Evolutionary conservation across 2,797 vertebrate genomes (phyloP), one percentile per base, ranked within the genome.

Genomic region (Morus bassanus): DNA sequence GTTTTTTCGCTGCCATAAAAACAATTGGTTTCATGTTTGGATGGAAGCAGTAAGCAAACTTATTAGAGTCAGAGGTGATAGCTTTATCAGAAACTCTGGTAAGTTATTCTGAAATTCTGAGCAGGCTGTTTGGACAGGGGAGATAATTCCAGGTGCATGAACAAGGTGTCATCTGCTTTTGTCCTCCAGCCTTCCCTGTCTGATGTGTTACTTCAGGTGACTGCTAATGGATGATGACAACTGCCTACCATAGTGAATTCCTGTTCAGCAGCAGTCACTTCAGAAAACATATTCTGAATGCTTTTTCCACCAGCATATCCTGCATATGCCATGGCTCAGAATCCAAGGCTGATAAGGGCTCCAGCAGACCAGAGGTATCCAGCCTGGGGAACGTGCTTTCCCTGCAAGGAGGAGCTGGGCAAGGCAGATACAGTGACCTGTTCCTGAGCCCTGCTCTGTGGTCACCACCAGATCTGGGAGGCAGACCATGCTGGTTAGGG

Each of bases 331-430:
- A 3, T 7, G 9, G 16, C 25, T 87, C 28, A 59, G 48, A 21
- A 16, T 0, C 1, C 24, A n/a, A 18, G 28, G 30, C 11, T 78
- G 21, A 11, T 45, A 54, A 54, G 30, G 4, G 6, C 13, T 63
- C 10, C 23, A 12, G 18, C 5, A 59, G 12, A 28, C 24, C 15
- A 30, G 30, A 67, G 10, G 7, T 35, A 21, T 25, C 15, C 8
- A 73, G 48, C 9, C 13, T 23, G 15, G 11, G 17, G 12, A 86
- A 43, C 25, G 39, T n/a, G 23, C 9, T 59, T 9, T 77, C 5
- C 6, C 15, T 64, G 17, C n/a, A 56, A 73, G 39, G 5, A 57
- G 21, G 21, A 68, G 8, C 30, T 65, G 31, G 10, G 13, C 21
- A 61, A 59, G 14, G 48, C 22, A 69, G 33, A 41, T 39, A 54